Evolutionary conservation across 2,888 invertebrate species (phyloP), one percentile per base, ranked within the genome.

Genomic region (Cremastinae sp.): DNA sequence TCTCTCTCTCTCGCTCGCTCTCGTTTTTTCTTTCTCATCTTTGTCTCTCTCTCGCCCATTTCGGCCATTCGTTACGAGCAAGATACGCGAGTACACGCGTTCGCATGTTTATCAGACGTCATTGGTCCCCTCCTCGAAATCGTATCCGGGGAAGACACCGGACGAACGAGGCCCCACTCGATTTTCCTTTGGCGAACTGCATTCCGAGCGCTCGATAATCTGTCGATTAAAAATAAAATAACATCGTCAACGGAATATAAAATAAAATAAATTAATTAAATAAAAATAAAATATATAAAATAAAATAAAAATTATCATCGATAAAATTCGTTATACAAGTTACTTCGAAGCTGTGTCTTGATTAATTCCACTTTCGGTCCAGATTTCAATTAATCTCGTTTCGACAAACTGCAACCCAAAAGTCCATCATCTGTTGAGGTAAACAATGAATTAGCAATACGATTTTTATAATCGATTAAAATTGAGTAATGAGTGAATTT

Each of bases 61-160:
- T 77, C 68, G 64, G 75, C 68, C 56, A 78, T 73, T 84, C 81
- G 83, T 83, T 80, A 81, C 59, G 74, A 76, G 45, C 78, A 2
- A 14, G 51, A 8, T 22, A 71, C 43, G 68, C 34, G 72, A 51
- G 65, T 71, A 73, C 74, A 71, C 34, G 56, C 49, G 41, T 10
- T 4, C 70, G 68, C 10, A 62, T 41, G 22, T 18, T 68, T 58
- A 47, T 53, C 10, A 47, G 34, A 12, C 10, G 38, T 34, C 65
- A 61, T 45, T 43, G 16, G 22, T 41, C 54, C 45, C 66, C 58
- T 51, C 47, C 38, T 51, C 47, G 12, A 51, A 47, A 36, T 22
- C 45, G 34, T 49, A 53, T 59, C 34, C 34, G 62, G 22, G 28
- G 45, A 28, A 49, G 22, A 51, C 51, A 56, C 51, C 38, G 2